Conservation (phyloP, 1,140 invertebrate genomes). For the Brachionus paranguensis region DNA sequence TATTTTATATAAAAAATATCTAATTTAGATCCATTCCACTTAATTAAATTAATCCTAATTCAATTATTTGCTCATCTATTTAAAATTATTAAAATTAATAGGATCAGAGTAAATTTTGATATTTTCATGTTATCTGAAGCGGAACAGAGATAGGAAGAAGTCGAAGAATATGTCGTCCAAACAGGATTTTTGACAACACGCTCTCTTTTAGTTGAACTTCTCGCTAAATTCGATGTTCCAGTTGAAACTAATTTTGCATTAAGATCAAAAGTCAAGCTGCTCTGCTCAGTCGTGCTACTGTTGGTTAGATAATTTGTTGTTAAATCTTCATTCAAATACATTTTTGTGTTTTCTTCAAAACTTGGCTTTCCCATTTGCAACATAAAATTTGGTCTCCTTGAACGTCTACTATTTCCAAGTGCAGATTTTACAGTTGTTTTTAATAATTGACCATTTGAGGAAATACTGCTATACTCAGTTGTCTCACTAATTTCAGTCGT, state of each 20-base stretch:
- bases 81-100: neutral
- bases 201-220: neutral
- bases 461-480: neutral
- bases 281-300: neutral
- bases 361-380: neutral
- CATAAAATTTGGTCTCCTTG: neutral
- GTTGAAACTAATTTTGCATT: neutral
- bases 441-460: neutral
- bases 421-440: neutral
- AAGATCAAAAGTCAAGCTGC: neutral
- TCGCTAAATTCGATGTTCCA: neutral
- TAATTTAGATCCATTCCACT: too few relatives aligned
- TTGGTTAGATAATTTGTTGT: neutral
- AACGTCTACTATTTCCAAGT: neutral
- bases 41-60: neutral
- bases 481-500: neutral
- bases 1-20: too few relatives aligned
- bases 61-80: neutral
- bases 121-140: neutral
- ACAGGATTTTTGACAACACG: neutral
- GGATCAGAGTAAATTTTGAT: neutral
- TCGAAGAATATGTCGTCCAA: neutral
- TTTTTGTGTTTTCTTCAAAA: neutral
- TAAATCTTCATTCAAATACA: neutral
- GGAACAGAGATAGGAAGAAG: neutral